phyloP scores from a whole-genome alignment of 2,888 invertebrate species.

The Dasysyrphus tricinctus region DNA sequence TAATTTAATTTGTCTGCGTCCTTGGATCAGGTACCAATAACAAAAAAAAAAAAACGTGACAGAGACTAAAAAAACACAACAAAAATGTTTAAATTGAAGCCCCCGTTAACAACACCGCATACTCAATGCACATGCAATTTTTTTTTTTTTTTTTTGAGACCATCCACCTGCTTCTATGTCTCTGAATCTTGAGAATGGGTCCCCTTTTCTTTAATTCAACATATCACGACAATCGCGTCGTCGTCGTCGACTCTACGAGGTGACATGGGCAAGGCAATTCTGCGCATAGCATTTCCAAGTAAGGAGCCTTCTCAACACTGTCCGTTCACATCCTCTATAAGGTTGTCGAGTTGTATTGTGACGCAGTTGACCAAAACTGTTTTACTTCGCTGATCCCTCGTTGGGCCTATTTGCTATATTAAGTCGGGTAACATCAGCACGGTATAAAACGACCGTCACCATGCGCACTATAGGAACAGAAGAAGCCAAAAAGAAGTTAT shows the following conservation, averaged over 20 bases:
- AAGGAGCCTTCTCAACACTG: constrained; percentile 13
- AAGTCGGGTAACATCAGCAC: constrained; percentile 46
- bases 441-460: background rate
- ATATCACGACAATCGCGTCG: constrained; percentile 15
- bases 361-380: constrained; percentile 62
- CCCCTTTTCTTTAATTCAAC: constrained; percentile 23
- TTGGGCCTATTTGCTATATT: constrained; percentile 5
- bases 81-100: background rate
- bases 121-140: constrained; percentile 34
- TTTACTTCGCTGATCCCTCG: constrained; percentile 35
- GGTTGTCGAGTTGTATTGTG: constrained; percentile 30
- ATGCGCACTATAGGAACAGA: background rate
- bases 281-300: constrained; percentile 38
- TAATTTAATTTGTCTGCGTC: constrained; percentile 13
- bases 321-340: constrained; percentile 50
- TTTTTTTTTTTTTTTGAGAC: constrained; percentile 5
- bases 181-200: constrained; percentile 26
- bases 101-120: background rate
- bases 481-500: constrained; percentile 18
- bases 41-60: background rate
- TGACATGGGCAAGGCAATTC: background rate
- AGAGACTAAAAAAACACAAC: background rate
- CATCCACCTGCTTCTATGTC: constrained; percentile 55
- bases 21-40: background rate
- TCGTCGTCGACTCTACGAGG: background rate